Base-by-base conservation (phyloP, 2,113 vertebrate species). In the Synodontis membranacea region DNA sequence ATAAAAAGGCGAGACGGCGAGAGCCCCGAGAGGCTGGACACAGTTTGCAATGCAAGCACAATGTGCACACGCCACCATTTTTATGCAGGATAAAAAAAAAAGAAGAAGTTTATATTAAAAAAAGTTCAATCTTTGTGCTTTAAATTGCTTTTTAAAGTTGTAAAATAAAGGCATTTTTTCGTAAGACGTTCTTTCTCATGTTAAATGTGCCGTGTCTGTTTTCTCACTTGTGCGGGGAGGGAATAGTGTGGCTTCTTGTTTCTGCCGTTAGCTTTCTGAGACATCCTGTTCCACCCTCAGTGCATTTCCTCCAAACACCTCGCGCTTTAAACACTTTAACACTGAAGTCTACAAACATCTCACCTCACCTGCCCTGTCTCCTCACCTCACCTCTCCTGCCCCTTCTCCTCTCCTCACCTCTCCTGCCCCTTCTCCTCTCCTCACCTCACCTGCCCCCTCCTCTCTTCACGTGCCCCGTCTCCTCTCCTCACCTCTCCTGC, bases 1-100 rank as follows among this genome's bases (percentile, higher is more conserved):
- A 99, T 99, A 97, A 97, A 92, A 93, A 94, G 91, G 91, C 93
- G 91, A 91, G 89, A 82, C 93, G 91, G 92, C 94, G 93, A 68
- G 85, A 92, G 95, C 95, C 96, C 92, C 92, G 93, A 94, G 93
- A 92, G 94, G 96, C 96, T 97, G 96, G 96, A 95, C 93, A 96
- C 95, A 97, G 95, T 96, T 95, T 93, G 95, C 96, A 95, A 96
- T 95, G 90, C 70, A 98, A 99, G 98, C 98, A 99, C 97, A 99
- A 97, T 95, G 97, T 99, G 98, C 97, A 97, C 96, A 96, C 83
- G 95, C 95, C 96, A 95, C 92, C 92, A 95, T 95, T 97, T 97
- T 91, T 97, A 97, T 93, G 93, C 93, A 84, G 93, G 91, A 88
- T 81, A 92, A 92, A 88, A 88, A 94, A 83, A 93, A 90, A 94